A percentile compares a stretch with the other conserved stretches of the same genome.
phyloP scores from a whole-genome alignment of 2,113 vertebrate genomes.

The Carassius carassius region DNA sequence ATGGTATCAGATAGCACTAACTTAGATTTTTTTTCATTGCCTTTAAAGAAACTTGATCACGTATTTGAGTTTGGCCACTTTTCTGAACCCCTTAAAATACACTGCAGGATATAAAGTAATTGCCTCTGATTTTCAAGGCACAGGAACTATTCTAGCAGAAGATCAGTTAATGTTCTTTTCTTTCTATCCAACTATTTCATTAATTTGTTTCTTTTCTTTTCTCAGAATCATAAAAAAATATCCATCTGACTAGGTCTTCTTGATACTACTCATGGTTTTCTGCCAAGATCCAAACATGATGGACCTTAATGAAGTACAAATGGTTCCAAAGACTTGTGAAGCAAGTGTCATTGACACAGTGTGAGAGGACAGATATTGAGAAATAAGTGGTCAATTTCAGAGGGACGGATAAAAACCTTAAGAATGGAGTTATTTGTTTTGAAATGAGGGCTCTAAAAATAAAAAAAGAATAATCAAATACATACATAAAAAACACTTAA shows the following conservation, averaged over 20 bases:
- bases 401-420: not conserved
- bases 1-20: not conserved
- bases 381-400: not conserved
- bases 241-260: not conserved
- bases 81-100: constrained; percentile 20
- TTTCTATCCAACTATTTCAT: not conserved
- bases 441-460: not conserved
- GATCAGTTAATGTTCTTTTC: constrained; percentile 15
- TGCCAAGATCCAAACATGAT: constrained; percentile 54
- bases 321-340: constrained; percentile 27
- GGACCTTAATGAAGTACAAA: constrained; percentile 44
- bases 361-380: not conserved
- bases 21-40: constrained; percentile 22
- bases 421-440: not conserved
- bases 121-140: not conserved
- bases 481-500: too few species aligned
- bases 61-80: constrained; percentile 25
- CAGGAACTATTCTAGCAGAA: not conserved
- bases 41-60: constrained; percentile 34
- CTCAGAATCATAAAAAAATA: not conserved
- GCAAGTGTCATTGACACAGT: not conserved
- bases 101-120: constrained; percentile 40
- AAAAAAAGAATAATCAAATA: too few species aligned
- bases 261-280: not conserved
- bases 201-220: not conserved